These are phyloP conservation scores for Drosophila formosana DNA, from an alignment of 2,888 invertebrate genomes.

Conservation along the genomic window DNA sequence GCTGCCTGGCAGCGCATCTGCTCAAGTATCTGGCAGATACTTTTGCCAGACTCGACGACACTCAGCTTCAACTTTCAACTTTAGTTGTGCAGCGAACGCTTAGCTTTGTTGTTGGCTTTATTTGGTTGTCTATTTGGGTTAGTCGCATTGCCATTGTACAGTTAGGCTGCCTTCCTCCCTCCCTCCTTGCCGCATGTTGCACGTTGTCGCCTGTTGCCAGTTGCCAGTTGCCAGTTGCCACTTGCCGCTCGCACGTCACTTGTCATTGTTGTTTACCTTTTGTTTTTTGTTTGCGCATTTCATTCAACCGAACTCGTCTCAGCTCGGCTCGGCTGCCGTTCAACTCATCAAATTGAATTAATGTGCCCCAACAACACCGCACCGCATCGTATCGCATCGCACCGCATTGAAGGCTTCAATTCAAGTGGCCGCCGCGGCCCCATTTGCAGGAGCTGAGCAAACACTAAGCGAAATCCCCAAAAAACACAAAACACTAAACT, in stretches of 20 bases:
- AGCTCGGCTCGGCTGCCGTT: conserved; percentile 42
- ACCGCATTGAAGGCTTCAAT: conserved; percentile 61
- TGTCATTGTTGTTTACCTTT: conserved; percentile 58
- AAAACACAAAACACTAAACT: conserved; percentile 12
- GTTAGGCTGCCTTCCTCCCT: conserved; percentile 52
- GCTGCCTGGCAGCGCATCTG: conserved; percentile 48
- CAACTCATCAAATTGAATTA: conserved; percentile 65
- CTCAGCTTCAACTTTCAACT: conserved; percentile 76
- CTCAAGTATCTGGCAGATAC: conserved; percentile 60
- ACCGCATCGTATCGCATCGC: background rate
- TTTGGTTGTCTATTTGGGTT: conserved; percentile 66
- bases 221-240: conserved; percentile 7
- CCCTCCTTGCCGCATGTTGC: conserved; percentile 8
- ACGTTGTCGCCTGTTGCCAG: conserved; percentile 13
- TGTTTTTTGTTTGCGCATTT: conserved; percentile 59
- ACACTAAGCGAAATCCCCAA: conserved; percentile 34
- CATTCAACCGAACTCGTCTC: conserved; percentile 15
- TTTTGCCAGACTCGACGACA: conserved; percentile 52
- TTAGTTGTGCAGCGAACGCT: conserved; percentile 50
- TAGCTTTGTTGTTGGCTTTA: conserved; percentile 49
- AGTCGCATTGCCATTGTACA: conserved; percentile 57
- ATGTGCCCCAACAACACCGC: conserved; percentile 33
- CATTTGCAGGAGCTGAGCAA: conserved; percentile 58
- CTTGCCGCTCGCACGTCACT: conserved; percentile 64
- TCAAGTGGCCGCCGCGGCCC: conserved; percentile 31